Evolutionary conservation across 2,888 invertebrate species (phyloP), one percentile per base, ranked within the genome.

Genomic region (Zygothrica quintamaculata): DNA sequence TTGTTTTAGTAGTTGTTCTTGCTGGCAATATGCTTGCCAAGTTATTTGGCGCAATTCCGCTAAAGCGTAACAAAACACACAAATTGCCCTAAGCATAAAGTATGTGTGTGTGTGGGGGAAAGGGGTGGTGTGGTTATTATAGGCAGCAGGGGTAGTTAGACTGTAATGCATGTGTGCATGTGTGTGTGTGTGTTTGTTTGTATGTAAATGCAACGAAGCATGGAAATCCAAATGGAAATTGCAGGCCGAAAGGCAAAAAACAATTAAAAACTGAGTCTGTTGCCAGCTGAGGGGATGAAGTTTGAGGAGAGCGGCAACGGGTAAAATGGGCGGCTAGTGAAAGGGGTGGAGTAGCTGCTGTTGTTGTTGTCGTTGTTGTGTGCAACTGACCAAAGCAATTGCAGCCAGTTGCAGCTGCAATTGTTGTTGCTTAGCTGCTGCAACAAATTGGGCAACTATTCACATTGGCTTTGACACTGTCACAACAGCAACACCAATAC

Each of bases 11-110:
- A 60, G 42, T 1, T 68, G 46, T 8, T 66, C 48, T 11, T 51
- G 43, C 22, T 50, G 53, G 43, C 40, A 60, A 53, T 57, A 69
- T 66, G 70, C 72, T 68, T 79, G 84, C 86, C 86, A 80, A 79
- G 68, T 47, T 87, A 87, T 86, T 86, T 87, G 85, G 81, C 77
- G 84, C 85, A 72, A 81, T 77, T 79, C 71, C 86, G 78, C 58
- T 59, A 79, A 79, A 85, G 86, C 78, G 85, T 82, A 85, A 81
- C 77, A 69, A 72, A 58, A 46, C 60, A 43, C 60, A 68, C 69
- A 68, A 70, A 74, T 60, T 60, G 46, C 50, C 44, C 40, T 22
- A 25, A 39, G 36, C 34, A 46, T 46, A 52, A 44, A 48, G 52
- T 52, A 69, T 60, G 34, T 43, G 34, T 16, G 60, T 22, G 26